phyloP scores from a whole-genome alignment of 2,797 vertebrate genomes.

The Sebastes cheni region DNA sequence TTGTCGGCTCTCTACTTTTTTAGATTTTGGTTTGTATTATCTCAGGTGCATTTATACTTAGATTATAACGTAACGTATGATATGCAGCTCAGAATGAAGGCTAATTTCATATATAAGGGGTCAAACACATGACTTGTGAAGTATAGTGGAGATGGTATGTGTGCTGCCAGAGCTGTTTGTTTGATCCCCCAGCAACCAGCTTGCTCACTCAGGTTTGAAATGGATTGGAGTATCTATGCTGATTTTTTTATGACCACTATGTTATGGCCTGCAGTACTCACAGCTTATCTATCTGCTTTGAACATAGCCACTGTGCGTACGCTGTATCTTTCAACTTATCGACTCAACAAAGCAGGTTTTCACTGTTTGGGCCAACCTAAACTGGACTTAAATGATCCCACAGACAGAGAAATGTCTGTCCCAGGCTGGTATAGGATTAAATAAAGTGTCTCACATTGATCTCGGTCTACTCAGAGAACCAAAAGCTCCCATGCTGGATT shows the following conservation, averaged over 20 bases:
- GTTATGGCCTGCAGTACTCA: constrained; percentile 30
- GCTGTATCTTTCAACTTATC: constrained; percentile 23
- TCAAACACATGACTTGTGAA: background rate
- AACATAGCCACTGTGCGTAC: constrained; percentile 2
- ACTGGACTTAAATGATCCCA: constrained; percentile 7
- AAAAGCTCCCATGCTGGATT: constrained; percentile 23
- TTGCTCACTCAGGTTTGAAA: constrained; percentile 20
- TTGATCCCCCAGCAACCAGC: constrained; percentile 16
- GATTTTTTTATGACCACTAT: constrained; percentile 13
- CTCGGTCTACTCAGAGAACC: constrained; percentile 1
- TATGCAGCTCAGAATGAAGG: background rate
- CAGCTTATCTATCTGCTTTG: constrained; percentile 22
- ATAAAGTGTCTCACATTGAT: constrained; percentile 27
- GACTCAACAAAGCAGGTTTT: constrained; percentile 24
- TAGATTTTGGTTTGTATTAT: background rate
- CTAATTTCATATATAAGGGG: background rate
- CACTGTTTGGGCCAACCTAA: background rate
- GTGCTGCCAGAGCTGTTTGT: constrained; percentile 12
- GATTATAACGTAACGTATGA: background rate
- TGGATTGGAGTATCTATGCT: constrained; percentile 9
- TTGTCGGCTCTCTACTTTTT: background rate
- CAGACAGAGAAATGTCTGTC: constrained; percentile 3
- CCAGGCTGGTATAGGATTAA: background rate
- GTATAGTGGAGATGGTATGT: background rate
- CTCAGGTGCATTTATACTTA: background rate